Percentiles rank a stretch among this genome's conserved stretches.
These are phyloP conservation scores for Cyanoramphus novaezelandiae DNA, from an alignment of 2,113 vertebrate genomes.

Conservation along the genomic window DNA sequence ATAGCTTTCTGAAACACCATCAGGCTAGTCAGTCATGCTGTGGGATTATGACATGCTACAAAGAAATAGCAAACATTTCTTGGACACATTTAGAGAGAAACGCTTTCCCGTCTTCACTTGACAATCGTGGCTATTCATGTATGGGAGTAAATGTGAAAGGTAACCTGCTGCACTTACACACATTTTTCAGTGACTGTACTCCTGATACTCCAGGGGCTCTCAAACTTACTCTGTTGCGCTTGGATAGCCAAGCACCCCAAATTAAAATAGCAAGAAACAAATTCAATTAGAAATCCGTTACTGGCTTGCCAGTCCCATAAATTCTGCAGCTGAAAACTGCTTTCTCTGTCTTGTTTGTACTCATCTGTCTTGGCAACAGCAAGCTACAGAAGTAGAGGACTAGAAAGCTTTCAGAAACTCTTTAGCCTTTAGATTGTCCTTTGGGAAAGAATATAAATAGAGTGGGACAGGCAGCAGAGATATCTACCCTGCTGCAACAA, in stretches of 20 bases:
- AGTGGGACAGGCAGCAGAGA: not conserved
- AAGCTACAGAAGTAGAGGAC: not conserved
- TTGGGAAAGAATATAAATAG: not conserved
- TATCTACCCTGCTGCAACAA: not conserved
- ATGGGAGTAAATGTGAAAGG: constrained; percentile 12
- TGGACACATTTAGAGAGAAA: constrained; percentile 2
- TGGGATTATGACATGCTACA: not conserved
- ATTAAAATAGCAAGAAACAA: not conserved
- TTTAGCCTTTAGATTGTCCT: not conserved
- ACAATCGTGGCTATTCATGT: not conserved
- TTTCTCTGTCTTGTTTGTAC: fast-evolving
- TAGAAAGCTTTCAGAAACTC: not conserved
- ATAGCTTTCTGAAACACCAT: not conserved
- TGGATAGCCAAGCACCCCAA: not conserved
- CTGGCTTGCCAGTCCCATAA: not conserved
- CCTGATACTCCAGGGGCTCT: not conserved
- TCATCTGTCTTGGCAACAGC: not conserved
- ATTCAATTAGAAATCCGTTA: constrained; percentile 1
- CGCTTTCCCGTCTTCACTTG: not conserved
- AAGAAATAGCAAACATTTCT: not conserved
- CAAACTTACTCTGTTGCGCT: not conserved
- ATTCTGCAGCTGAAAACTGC: not conserved
- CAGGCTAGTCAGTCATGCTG: not conserved
- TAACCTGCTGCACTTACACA: not conserved
- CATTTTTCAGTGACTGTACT: not conserved